Evolutionary conservation across 2,888 invertebrate genomes (phyloP), one percentile per base, ranked within the genome.

Genomic region (Apamea anceps): DNA sequence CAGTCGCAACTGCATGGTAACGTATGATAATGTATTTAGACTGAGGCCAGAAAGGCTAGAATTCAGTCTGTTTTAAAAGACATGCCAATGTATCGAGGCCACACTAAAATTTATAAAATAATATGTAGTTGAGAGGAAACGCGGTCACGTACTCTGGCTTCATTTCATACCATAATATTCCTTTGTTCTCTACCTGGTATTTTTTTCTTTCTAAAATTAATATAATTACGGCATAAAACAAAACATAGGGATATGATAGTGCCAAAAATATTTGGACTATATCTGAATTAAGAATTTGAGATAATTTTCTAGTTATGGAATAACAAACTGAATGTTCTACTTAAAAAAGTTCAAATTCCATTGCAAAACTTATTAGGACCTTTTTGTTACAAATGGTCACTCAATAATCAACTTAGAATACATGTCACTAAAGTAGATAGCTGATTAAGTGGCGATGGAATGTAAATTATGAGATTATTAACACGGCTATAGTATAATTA

Each of bases 71-170:
- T 66, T 75, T 28, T 28, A 73, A 85, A 85, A 80, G 48, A 81
- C 62, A 85, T 63, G 71, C 76, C 81, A 85, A 81, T 57, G 32
- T 65, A 65, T 48, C 7, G 76, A 72, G 62, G 71, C 73, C 73
- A 77, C 86, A 67, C 1, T 67, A 67, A 57, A 15, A 73, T 48
- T 63, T n/a, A 60, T 54, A 81, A 45, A 51, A 66, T 51, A 15
- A 54, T 18, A 71, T 70, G 21, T 48, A 37, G 21, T 21, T 37
- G 37, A 5, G 12, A 37, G 37, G 5, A 65, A 37, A 37, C 65
- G 65, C 21, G 37, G 37, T 37, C 5, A 32, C 42, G n/a, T 62
- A n/a, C 37, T n/a, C 37, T 62, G n/a, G 60, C 28, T n/a, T 62
- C 13, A 28, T 62, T 15, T 6, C 6, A 28, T 28, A 15, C 60